A percentile compares a stretch with the other conserved stretches of the same genome.
phyloP scores from a whole-genome alignment of 2,797 vertebrate species.

The Crenichthys baileyi region DNA sequence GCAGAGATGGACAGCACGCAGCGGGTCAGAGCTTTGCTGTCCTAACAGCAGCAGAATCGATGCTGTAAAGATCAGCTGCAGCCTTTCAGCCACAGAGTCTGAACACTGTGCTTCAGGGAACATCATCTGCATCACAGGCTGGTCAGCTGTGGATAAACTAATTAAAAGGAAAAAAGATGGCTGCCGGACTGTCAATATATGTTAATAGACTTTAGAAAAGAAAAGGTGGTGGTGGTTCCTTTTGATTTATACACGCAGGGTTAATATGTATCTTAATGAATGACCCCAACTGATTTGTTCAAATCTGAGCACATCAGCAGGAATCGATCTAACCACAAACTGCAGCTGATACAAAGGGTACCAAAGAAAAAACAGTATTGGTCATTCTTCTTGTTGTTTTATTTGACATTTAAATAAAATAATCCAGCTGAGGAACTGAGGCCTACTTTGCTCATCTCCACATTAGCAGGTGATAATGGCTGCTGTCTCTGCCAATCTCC shows the following conservation, averaged over 20 bases:
- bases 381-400: not conserved
- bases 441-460: not conserved
- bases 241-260: slow-evolving; percentile 3
- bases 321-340: slow-evolving; percentile 48
- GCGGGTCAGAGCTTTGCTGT: slow-evolving; percentile 26
- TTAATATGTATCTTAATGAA: slow-evolving; percentile 8
- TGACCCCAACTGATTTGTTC: slow-evolving; percentile 54
- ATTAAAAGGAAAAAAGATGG: slow-evolving; percentile 54
- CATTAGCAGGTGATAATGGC: slow-evolving; percentile 3
- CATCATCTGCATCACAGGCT: slow-evolving; percentile 35
- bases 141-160: slow-evolving; percentile 66
- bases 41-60: slow-evolving; percentile 42
- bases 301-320: slow-evolving; percentile 50
- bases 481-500: slow-evolving; percentile 1
- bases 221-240: not conserved
- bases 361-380: slow-evolving; percentile 8
- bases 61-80: slow-evolving; percentile 63
- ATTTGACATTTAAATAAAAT: not conserved
- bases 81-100: slow-evolving; percentile 36
- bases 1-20: slow-evolving; percentile 8
- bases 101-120: slow-evolving; percentile 45
- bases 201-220: slow-evolving; percentile 53
- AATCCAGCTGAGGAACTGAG: not conserved
- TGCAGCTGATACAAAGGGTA: slow-evolving; percentile 32
- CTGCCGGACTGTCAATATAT: slow-evolving; percentile 69